Conservation (phyloP, 2,888 invertebrate species). For the Branchipolynoe longqiensis region DNA sequence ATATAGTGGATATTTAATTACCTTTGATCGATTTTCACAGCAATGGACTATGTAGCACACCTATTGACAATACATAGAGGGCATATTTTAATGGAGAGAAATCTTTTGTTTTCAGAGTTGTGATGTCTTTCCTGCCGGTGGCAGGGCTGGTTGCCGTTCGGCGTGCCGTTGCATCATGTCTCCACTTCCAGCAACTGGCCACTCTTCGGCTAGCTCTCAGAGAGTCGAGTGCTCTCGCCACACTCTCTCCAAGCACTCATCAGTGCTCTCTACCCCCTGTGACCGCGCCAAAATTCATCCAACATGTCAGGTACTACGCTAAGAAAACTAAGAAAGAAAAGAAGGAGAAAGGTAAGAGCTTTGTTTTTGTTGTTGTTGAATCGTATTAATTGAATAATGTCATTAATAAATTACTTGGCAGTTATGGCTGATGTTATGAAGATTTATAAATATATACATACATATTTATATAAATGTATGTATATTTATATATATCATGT, state of each 20-base stretch:
- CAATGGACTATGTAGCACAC: too few species aligned
- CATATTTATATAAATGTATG: too few species aligned
- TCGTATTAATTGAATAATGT: not conserved
- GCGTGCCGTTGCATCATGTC: not conserved
- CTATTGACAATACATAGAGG: too few species aligned
- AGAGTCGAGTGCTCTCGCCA: not conserved
- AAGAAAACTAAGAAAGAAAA: slow-evolving; percentile 24
- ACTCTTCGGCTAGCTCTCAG: not conserved
- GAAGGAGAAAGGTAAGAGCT: slow-evolving; percentile 26
- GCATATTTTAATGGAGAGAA: too few species aligned
- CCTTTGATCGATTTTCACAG: too few species aligned
- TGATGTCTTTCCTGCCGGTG: not conserved
- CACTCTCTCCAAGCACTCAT: not conserved
- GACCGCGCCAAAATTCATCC: not conserved
- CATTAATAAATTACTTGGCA: too few species aligned
- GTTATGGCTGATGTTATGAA: too few species aligned
- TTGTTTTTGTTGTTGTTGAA: not conserved
- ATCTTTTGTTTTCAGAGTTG: not conserved
- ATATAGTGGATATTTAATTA: too few species aligned
- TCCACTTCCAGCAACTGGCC: not conserved
- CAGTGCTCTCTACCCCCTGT: not conserved
- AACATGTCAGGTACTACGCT: not conserved
- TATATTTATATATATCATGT: too few species aligned
- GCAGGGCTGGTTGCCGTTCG: not conserved
- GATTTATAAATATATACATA: too few species aligned